Percentiles rank a stretch among this genome's conserved stretches.
These are phyloP conservation scores for Eristalis arbustorum DNA, from an alignment of 2,888 invertebrate genomes.

Conservation along the genomic window DNA sequence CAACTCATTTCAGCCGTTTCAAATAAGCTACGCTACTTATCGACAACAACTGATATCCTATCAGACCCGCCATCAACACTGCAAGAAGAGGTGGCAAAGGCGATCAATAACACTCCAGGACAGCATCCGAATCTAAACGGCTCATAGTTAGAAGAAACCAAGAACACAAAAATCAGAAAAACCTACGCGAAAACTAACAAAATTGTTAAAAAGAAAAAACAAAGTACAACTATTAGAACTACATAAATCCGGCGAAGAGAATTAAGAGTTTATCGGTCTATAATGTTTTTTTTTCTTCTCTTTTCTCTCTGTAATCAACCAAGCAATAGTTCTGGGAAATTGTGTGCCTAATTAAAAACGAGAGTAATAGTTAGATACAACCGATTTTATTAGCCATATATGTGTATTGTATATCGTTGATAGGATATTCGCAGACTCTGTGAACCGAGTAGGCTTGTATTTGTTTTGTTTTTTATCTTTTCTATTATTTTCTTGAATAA, in stretches of 20 bases:
- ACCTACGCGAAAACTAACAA: neutral
- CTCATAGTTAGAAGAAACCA: constrained; percentile 42
- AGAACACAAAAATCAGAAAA: neutral
- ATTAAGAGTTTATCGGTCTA: neutral
- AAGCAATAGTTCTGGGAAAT: constrained; percentile 12
- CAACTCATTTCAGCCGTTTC: constrained; percentile 86
- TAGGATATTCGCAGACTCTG: constrained; percentile 35
- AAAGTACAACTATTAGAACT: constrained; percentile 61
- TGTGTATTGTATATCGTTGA: constrained; percentile 20
- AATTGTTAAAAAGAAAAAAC: constrained; percentile 17
- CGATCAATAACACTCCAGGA: constrained; percentile 81
- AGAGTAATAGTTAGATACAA: constrained; percentile 27
- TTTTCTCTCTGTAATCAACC: neutral
- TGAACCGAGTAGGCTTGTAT: constrained; percentile 24
- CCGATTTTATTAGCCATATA: constrained; percentile 64
- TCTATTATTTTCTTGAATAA: constrained; percentile 39
- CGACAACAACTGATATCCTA: constrained; percentile 95
- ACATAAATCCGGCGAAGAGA: constrained; percentile 22
- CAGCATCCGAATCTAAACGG: constrained; percentile 78
- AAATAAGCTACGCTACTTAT: constrained; percentile 93
- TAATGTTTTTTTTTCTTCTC: neutral
- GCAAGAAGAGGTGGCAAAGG: constrained; percentile 93
- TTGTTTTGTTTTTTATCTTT: constrained; percentile 4
- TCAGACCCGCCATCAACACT: constrained; percentile 90
- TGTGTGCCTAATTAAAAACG: constrained; percentile 48